These are phyloP conservation scores for Agrochola litura DNA, from an alignment of 2,888 invertebrate species.

Conservation along the genomic window DNA sequence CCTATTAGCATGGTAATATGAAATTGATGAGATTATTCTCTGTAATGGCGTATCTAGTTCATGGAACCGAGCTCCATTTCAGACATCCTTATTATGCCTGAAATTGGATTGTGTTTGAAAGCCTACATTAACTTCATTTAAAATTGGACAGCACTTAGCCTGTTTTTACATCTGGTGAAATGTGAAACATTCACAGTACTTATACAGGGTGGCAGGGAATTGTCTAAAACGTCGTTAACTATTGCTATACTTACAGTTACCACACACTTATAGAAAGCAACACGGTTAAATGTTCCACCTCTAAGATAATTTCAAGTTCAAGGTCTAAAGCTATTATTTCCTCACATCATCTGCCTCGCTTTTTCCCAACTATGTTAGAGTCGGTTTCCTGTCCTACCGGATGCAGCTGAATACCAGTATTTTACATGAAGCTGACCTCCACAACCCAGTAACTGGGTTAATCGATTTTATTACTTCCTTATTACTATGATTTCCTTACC, in stretches of 20 bases:
- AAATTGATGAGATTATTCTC: constrained; percentile 10
- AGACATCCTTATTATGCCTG: not conserved
- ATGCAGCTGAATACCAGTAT: not conserved
- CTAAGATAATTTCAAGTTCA: not conserved
- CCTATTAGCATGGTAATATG: not conserved
- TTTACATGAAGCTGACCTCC: not conserved
- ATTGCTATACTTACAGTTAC: not conserved
- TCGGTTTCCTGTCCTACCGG: not conserved
- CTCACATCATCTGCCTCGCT: not conserved
- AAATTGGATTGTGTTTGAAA: not conserved
- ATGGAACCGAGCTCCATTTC: not conserved
- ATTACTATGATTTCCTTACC: constrained; percentile 83
- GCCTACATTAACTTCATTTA: not conserved
- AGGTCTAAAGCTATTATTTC: not conserved
- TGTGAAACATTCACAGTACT: too few species aligned
- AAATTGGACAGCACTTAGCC: too few species aligned
- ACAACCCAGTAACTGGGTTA: not conserved
- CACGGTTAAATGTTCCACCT: not conserved
- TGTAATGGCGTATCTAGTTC: not conserved
- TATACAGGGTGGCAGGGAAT: too few species aligned
- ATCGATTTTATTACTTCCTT: not conserved
- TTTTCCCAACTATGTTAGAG: not conserved
- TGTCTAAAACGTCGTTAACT: not conserved
- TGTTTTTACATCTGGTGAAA: too few species aligned
- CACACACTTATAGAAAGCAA: not conserved